phyloP scores from a whole-genome alignment of 1,140 invertebrate species.

The Zaprionus vittiger region DNA sequence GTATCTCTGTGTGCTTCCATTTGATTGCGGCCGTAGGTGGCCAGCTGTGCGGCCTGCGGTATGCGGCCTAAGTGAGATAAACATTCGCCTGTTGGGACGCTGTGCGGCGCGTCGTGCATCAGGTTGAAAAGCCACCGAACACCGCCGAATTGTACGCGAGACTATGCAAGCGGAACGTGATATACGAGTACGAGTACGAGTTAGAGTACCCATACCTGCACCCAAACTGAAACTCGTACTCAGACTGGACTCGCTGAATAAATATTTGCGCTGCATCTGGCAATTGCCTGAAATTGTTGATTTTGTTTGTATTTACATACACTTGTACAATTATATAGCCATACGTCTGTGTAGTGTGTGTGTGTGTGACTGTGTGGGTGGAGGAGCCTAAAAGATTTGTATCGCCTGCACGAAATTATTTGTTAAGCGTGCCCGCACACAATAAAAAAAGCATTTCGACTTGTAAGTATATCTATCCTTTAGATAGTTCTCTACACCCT shows the following conservation, averaged over 20 bases:
- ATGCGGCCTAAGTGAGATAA: slow-evolving; percentile 48
- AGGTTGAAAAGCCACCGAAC: slow-evolving; percentile 39
- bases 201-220: background rate
- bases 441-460: slow-evolving; percentile 32
- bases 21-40: slow-evolving; percentile 28
- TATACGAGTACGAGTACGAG: slow-evolving; percentile 28
- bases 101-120: slow-evolving; percentile 43
- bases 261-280: slow-evolving; percentile 52
- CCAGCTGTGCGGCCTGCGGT: slow-evolving; percentile 32
- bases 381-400: slow-evolving; percentile 43
- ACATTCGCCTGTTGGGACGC: slow-evolving; percentile 43
- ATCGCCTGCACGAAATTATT: slow-evolving; percentile 57
- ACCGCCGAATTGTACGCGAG: slow-evolving; percentile 37
- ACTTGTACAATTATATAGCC: slow-evolving; percentile 4
- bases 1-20: slow-evolving; percentile 15
- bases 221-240: background rate
- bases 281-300: slow-evolving; percentile 51
- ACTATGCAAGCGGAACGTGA: slow-evolving; percentile 54
- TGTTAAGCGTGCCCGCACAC: slow-evolving; percentile 44
- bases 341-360: slow-evolving; percentile 4
- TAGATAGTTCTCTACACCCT: slow-evolving; percentile 21
- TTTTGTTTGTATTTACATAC: slow-evolving; percentile 32
- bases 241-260: slow-evolving; percentile 34
- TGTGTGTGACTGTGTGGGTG: slow-evolving; percentile 26
- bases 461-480: slow-evolving; percentile 19